A percentile compares a stretch with the other conserved stretches of the same genome.
These are phyloP conservation scores for Heliconius himera DNA, from an alignment of 1,140 invertebrate genomes.

Conservation along the genomic window DNA sequence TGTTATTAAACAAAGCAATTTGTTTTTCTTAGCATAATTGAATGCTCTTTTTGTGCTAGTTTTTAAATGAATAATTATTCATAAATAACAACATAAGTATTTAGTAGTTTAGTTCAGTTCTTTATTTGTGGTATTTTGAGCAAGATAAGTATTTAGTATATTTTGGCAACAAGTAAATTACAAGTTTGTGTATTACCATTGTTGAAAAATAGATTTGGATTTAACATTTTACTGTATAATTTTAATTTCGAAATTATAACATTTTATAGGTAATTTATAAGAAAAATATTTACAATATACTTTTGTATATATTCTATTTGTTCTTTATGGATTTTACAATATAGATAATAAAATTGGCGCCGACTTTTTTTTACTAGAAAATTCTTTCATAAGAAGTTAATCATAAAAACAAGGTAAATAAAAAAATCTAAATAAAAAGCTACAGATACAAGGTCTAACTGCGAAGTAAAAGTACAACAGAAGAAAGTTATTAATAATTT, in stretches of 20 bases:
- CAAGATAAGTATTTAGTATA: too few species aligned
- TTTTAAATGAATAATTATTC: background rate
- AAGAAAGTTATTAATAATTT: constrained; percentile 6
- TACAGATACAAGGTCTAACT: background rate
- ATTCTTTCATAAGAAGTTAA: background rate
- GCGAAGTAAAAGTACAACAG: background rate
- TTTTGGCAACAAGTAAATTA: background rate
- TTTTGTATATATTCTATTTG: background rate
- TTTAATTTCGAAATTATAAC: background rate
- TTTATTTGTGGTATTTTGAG: too few species aligned
- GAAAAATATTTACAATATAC: background rate
- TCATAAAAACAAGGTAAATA: background rate
- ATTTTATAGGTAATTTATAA: background rate
- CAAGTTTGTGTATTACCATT: background rate
- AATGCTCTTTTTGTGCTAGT: background rate
- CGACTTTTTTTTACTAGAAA: background rate
- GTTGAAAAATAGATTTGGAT: background rate
- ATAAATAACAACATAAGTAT: background rate
- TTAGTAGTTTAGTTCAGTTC: too few species aligned
- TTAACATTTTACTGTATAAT: too few species aligned
- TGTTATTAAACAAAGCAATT: background rate
- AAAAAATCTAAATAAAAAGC: background rate
- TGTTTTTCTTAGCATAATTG: background rate
- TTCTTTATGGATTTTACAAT: background rate
- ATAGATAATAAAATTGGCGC: constrained; percentile 4